Evolutionary conservation across 2,797 vertebrate genomes (phyloP), one percentile per base, ranked within the genome.

Genomic region (Channallabes apus): DNA sequence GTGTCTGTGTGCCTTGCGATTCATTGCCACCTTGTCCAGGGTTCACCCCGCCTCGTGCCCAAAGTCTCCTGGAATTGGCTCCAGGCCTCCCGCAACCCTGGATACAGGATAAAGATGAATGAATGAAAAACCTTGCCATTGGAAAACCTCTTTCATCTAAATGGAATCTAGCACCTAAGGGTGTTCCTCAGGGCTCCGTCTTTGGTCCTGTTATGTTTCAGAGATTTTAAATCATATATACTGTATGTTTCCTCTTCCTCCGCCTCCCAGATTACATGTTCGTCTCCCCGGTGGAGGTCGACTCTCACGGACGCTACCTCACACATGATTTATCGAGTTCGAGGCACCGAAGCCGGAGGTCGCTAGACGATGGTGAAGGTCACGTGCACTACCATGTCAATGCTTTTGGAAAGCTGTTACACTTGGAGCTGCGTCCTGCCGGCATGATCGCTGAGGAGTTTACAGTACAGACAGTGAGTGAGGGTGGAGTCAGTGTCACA

Each of bases 391-490:
- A 98, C 94, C 94, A 82, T 81, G 95, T 99, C 91, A 96, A 96
- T 87, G 97, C 96, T 92, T 98, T 98, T 88, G 98, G 97, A 90
- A 96, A 94, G 93, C 96, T 99, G 88, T 94, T 99, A 89, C 96
- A 97, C 87, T 95, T 99, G 91, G 97, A 99, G 88, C 94, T 99
- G 88, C 94, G 91, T 80, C 96, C 95, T 1, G 96, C 98, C 4
- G 90, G 93, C 1, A 95, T 99, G 91, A 92, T 99, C 61, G 95
- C 96, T 76, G 94, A 92, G 29, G 96, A 95, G 24, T 98, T 99
- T 94, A 93, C 94, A 6, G 95, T 99, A 91, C 97, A 99, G 94
- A 95, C 94, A 32, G 91, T 99, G 0, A 93, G 95, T 84, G 92
- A 92, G 76, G 93, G 95, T 38, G 97, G 97, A 90, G 90, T 96